Evolutionary conservation across 2,888 invertebrate species (phyloP).

Genomic region (Cloeon dipterum): DNA sequence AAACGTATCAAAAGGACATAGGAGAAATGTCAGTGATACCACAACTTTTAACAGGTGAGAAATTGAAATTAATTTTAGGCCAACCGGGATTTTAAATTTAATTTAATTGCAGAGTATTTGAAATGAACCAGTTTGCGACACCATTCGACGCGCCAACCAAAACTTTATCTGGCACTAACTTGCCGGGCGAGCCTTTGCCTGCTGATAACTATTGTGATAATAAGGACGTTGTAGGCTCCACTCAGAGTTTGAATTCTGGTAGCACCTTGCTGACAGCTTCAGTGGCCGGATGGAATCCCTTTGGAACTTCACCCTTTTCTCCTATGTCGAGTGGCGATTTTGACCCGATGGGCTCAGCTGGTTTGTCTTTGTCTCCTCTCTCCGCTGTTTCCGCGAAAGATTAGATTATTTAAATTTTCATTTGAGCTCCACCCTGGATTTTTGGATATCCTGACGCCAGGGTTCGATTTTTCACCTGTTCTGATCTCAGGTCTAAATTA

Average conservation of each 20-base stretch:
- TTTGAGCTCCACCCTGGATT: too few species aligned
- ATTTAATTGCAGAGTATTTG: background rate
- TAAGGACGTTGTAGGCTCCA: background rate
- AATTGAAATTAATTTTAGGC: too few species aligned
- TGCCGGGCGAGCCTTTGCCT: background rate
- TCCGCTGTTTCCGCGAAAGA: background rate
- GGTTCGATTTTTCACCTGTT: too few species aligned
- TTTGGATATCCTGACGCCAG: too few species aligned
- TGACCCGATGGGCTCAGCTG: conserved; percentile 22
- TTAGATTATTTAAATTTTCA: too few species aligned
- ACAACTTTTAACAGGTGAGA: conserved; percentile 56
- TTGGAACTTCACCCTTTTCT: conserved; percentile 47
- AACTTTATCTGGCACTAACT: too few species aligned
- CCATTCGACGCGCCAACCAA: background rate
- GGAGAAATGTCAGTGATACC: conserved; percentile 65
- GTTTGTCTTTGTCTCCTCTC: conserved; percentile 4
- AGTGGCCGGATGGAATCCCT: conserved; percentile 61
- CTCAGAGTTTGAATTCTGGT: background rate
- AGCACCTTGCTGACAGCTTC: conserved; percentile 27
- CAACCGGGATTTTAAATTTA: background rate
- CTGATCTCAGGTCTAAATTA: too few species aligned
- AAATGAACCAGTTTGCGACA: background rate
- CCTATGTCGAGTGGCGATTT: conserved; percentile 59
- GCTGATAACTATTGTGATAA: background rate
- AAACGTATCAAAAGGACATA: conserved; percentile 27